Evolutionary conservation across 37 sponge, comb jelly and placozoan species (phyloP).

Genomic region (Agelas oroides): DNA sequence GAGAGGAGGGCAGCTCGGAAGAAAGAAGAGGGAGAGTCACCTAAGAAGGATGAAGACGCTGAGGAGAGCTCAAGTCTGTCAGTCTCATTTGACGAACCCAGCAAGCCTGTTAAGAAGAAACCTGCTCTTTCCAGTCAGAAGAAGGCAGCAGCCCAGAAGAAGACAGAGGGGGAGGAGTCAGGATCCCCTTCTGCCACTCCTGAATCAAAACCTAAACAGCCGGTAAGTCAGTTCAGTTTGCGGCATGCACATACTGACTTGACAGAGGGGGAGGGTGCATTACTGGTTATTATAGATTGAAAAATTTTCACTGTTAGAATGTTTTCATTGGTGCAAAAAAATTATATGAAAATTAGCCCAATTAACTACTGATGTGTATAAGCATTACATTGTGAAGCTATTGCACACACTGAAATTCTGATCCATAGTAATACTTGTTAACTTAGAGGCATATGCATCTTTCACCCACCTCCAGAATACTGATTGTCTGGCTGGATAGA

Average conservation of each 20-base stretch:
- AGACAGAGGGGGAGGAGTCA: neutral
- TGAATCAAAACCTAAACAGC: neutral
- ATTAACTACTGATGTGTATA: neutral
- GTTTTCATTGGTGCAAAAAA: neutral
- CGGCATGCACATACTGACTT: neutral
- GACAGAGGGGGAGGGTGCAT: too few species aligned
- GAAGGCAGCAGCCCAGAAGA: neutral
- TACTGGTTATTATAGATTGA: too few species aligned
- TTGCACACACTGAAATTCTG: too few species aligned
- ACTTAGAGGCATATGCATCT: too few species aligned
- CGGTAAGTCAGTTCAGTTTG: neutral
- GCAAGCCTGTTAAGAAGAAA: slow-evolving; percentile 23
- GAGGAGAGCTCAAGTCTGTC: neutral
- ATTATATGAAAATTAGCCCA: neutral
- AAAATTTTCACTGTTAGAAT: too few species aligned
- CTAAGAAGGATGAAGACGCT: neutral
- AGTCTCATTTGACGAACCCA: neutral
- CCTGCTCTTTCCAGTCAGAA: slow-evolving; percentile 1
- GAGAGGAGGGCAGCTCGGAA: neutral
- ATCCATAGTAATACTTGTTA: too few species aligned
- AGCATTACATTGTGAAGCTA: too few species aligned
- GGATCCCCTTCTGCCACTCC: neutral
- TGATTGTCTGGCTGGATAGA: too few species aligned
- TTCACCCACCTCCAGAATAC: too few species aligned
- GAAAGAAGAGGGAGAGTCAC: neutral